Percentiles rank a stretch among this genome's conserved stretches.
Conservation (phyloP, 2,797 vertebrate species). For the Cyprinella venusta region DNA sequence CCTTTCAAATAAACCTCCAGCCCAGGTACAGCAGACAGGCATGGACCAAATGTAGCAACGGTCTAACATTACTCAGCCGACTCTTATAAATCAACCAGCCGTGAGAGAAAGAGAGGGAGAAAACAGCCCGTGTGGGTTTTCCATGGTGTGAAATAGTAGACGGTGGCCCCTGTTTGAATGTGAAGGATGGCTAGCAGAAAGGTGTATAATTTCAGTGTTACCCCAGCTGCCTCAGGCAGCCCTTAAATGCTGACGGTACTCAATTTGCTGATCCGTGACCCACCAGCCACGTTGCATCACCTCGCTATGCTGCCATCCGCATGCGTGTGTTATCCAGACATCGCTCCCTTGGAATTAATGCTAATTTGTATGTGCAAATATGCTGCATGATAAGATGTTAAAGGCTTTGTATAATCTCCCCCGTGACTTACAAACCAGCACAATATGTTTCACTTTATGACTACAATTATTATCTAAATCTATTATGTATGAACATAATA, state of each 20-base stretch:
- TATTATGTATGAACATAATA: slow-evolving; percentile 50
- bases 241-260: slow-evolving; percentile 76
- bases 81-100: slow-evolving; percentile 66
- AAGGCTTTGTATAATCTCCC: slow-evolving; percentile 35
- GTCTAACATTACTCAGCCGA: slow-evolving; percentile 62
- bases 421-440: not conserved
- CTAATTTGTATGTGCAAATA: slow-evolving; percentile 46
- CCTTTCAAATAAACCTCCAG: slow-evolving; percentile 53
- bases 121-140: slow-evolving; percentile 59
- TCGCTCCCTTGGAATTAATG: slow-evolving; percentile 63
- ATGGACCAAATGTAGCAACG: slow-evolving; percentile 69
- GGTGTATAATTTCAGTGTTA: slow-evolving; percentile 83
- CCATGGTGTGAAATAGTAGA: slow-evolving; percentile 65
- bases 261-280: slow-evolving; percentile 71
- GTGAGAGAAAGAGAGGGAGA: slow-evolving; percentile 31
- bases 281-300: slow-evolving; percentile 46
- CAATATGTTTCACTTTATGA: slow-evolving; percentile 36
- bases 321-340: slow-evolving; percentile 52
- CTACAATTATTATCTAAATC: slow-evolving; percentile 51
- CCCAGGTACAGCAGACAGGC: slow-evolving; percentile 62
- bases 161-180: slow-evolving; percentile 65
- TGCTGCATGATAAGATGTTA: slow-evolving; percentile 11
- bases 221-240: slow-evolving; percentile 76
- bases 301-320: slow-evolving; percentile 53
- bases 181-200: slow-evolving; percentile 68